Conservation (phyloP, 2,888 invertebrate species). For the Ypsolopha sequella region DNA sequence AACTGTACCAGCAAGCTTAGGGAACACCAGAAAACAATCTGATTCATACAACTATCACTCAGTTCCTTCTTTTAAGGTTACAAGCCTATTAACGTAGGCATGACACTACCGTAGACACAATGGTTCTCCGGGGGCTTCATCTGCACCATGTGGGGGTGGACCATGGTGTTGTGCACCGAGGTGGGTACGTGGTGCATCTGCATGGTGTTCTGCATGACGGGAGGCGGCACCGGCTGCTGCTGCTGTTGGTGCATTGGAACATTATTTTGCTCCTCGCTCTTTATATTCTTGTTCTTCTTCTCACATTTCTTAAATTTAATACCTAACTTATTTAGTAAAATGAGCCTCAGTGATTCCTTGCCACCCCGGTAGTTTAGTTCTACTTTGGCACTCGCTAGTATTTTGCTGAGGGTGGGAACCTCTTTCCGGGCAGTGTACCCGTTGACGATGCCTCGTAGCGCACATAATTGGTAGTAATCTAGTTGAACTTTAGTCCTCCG, state of each 20-base stretch:
- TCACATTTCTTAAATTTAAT: slow-evolving; percentile 64
- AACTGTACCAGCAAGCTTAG: no score
- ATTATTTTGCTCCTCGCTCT: not conserved
- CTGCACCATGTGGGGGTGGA: slow-evolving; percentile 25
- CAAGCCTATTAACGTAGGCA: slow-evolving; percentile 24
- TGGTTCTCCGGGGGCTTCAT: slow-evolving; percentile 50
- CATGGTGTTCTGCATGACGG: not conserved
- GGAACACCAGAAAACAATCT: no score
- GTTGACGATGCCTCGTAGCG: slow-evolving; percentile 52
- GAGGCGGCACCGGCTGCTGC: not conserved
- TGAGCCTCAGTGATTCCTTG: slow-evolving; percentile 53
- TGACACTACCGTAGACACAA: slow-evolving; percentile 51
- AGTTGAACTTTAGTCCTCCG: slow-evolving; percentile 43
- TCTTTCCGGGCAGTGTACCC: slow-evolving; percentile 53
- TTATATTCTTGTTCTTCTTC: slow-evolving; percentile 44
- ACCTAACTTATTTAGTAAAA: slow-evolving; percentile 54
- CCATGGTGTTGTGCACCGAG: slow-evolving; percentile 15
- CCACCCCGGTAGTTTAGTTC: slow-evolving; percentile 55
- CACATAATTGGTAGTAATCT: slow-evolving; percentile 56
- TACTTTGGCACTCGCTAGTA: slow-evolving; percentile 49
- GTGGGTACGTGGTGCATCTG: not conserved
- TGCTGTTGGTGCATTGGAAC: not conserved
- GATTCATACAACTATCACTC: no score
- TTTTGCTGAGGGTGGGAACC: slow-evolving; percentile 55
- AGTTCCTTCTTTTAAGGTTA: not conserved